Percentiles rank a stretch among this genome's conserved stretches.
These are phyloP conservation scores for Quadroppia sp. DNA, from an alignment of 2,888 invertebrate genomes.

Conservation along the genomic window DNA sequence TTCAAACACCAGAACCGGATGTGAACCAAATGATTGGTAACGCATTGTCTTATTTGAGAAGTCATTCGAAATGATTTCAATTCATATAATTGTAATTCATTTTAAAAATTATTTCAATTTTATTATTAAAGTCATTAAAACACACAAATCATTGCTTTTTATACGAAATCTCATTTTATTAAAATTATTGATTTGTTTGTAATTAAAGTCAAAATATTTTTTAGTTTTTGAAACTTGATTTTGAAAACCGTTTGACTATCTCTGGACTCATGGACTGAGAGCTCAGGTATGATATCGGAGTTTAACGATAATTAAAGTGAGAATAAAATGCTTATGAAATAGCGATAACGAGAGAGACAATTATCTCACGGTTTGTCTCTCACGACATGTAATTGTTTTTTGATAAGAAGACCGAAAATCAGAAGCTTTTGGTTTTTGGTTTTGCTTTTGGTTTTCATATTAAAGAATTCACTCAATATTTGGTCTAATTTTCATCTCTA, in stretches of 20 bases:
- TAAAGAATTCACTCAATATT: neutral
- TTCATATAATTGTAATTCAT: neutral
- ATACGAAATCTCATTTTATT: neutral
- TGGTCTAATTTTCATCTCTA: neutral
- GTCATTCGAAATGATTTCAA: neutral
- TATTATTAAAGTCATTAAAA: too few species aligned
- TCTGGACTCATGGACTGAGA: too few species aligned
- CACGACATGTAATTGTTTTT: neutral
- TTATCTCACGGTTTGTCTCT: neutral
- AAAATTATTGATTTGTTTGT: neutral
- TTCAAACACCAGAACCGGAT: neutral
- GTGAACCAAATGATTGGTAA: constrained; percentile 13
- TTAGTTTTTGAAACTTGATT: too few species aligned
- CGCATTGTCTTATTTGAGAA: constrained; percentile 23
- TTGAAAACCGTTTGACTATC: too few species aligned
- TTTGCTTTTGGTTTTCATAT: neutral
- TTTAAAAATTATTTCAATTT: too few species aligned
- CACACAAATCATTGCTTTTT: too few species aligned
- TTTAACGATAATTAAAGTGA: neutral
- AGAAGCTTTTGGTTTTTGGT: neutral
- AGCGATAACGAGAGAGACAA: neutral
- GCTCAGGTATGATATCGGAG: neutral
- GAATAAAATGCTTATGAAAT: neutral
- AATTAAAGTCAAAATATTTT: constrained; percentile 12
- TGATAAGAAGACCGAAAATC: neutral